Evolutionary conservation across 2,797 vertebrate species (phyloP).

Genomic region (Myoxocephalus aenaeus): DNA sequence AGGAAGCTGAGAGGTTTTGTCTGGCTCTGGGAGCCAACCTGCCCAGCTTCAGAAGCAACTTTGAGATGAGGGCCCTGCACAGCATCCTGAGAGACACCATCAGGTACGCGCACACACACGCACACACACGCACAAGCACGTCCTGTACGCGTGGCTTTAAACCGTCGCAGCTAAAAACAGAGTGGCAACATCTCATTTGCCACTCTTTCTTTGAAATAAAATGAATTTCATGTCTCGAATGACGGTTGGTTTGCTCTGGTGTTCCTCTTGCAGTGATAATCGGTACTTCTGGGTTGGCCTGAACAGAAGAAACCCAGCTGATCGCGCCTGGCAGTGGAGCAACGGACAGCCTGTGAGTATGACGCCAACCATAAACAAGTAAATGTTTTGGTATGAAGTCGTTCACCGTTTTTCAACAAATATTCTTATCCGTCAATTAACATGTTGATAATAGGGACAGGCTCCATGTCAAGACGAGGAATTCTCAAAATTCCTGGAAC

Average conservation of each 20-base stretch:
- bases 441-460: background rate
- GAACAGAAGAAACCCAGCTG: slow-evolving; percentile 91
- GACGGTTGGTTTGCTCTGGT: slow-evolving; percentile 25
- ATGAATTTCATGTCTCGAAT: background rate
- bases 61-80: slow-evolving; percentile 87
- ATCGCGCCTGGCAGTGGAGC: slow-evolving; percentile 94
- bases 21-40: slow-evolving; percentile 91
- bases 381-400: background rate
- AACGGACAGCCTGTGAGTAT: slow-evolving; percentile 90
- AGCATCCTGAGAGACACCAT: slow-evolving; percentile 84
- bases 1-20: slow-evolving; percentile 94
- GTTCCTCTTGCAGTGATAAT: slow-evolving; percentile 82
- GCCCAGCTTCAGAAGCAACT: slow-evolving; percentile 86
- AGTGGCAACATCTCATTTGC: no score
- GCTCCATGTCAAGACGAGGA: background rate
- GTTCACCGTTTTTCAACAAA: background rate
- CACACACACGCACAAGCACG: slow-evolving; percentile 18
- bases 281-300: slow-evolving; percentile 96
- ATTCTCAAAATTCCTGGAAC: background rate
- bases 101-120: slow-evolving; percentile 82
- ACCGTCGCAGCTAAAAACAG: background rate
- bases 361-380: background rate
- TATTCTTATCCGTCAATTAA: background rate
- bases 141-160: background rate
- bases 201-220: background rate